A percentile compares a stretch with the other conserved stretches of the same genome.
Conservation (phyloP, 1,140 invertebrate species). For the Meteorus sp. region DNA sequence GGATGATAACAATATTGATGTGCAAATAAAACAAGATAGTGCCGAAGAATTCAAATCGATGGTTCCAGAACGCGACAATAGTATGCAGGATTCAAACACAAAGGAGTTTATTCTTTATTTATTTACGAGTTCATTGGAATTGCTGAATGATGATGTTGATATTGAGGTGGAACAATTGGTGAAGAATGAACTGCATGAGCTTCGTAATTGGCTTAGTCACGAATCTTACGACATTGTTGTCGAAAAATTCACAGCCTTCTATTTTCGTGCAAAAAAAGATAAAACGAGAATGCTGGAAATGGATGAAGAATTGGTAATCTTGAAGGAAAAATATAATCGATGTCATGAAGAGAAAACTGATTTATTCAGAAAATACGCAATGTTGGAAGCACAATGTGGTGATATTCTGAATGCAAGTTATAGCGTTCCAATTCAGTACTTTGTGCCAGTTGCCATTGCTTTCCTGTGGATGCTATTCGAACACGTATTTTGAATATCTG, state of each 20-base stretch:
- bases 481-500: conserved; percentile 50
- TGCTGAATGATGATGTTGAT: conserved; percentile 35
- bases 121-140: conserved; percentile 39
- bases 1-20: too few species aligned
- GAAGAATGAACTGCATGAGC: conserved; percentile 40
- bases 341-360: conserved; percentile 56
- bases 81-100: conserved; percentile 27
- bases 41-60: conserved; percentile 11
- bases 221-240: conserved; percentile 40
- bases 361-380: conserved; percentile 50
- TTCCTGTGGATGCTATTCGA: conserved; percentile 53
- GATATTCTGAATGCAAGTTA: conserved; percentile 49
- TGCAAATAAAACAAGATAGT: too few species aligned
- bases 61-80: too few species aligned
- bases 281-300: conserved; percentile 51
- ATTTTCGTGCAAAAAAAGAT: conserved; percentile 51
- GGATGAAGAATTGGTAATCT: conserved; percentile 58
- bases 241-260: conserved; percentile 41
- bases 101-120: conserved; percentile 43
- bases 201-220: conserved; percentile 44
- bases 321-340: conserved; percentile 59
- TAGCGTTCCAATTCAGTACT: conserved; percentile 54
- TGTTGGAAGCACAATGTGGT: conserved; percentile 49
- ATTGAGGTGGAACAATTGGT: conserved; percentile 37
- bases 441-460: conserved; percentile 46